These are phyloP conservation scores for Prionailurus viverrinus DNA, from an alignment of 2,113 vertebrate species.

Conservation along the genomic window DNA sequence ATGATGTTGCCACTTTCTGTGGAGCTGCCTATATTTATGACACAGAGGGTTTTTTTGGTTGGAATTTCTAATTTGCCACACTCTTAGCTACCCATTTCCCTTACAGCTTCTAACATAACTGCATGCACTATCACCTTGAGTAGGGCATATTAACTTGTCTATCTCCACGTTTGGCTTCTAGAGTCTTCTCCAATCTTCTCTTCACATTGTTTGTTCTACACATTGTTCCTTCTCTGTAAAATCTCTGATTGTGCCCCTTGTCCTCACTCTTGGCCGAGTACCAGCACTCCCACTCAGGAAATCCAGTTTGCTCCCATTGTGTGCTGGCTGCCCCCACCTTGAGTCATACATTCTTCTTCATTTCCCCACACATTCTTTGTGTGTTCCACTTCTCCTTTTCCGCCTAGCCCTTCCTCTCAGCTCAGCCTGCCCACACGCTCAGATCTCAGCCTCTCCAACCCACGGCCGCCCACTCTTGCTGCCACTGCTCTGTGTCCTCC, in stretches of 20 bases:
- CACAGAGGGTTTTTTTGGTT: background rate
- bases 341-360: too few relatives aligned
- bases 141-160: background rate
- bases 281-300: background rate
- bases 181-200: background rate
- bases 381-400: background rate
- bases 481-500: background rate
- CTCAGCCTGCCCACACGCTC: background rate
- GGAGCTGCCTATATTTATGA: background rate
- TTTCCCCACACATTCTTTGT: background rate
- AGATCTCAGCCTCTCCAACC: background rate
- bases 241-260: too few relatives aligned
- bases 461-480: accelerated
- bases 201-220: background rate
- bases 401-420: background rate
- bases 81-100: background rate
- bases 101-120: background rate
- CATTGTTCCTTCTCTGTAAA: background rate
- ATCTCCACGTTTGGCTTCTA: background rate
- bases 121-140: background rate
- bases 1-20: background rate
- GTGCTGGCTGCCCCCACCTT: background rate
- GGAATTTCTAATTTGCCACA: background rate
- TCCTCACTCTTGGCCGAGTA: background rate
- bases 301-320: background rate